A percentile compares a stretch with the other conserved stretches of the same genome.
These are phyloP conservation scores for Ciconia stormi DNA, from an alignment of 2,113 vertebrate genomes.

Conservation along the genomic window DNA sequence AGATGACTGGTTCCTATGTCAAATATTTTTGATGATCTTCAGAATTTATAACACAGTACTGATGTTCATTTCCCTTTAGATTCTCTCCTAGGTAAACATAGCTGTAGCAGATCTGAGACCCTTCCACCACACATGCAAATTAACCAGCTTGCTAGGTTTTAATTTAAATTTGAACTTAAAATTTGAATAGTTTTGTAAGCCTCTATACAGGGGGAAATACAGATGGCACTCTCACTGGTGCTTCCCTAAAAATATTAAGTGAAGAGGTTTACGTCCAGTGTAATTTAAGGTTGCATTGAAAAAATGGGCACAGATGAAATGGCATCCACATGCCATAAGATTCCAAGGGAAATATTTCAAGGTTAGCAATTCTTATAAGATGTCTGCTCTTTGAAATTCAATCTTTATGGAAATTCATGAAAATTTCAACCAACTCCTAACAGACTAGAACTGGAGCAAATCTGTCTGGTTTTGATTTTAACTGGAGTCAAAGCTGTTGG, in stretches of 20 bases:
- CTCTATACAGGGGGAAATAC: neutral
- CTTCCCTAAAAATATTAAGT: neutral
- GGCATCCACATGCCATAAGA: neutral
- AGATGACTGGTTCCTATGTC: neutral
- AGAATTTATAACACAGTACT: neutral
- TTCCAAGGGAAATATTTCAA: constrained; percentile 34
- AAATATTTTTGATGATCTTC: neutral
- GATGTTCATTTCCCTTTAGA: neutral
- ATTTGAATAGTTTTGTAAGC: neutral
- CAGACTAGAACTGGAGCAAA: neutral
- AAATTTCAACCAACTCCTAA: constrained; percentile 10
- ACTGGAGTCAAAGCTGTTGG: neutral
- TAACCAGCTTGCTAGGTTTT: neutral
- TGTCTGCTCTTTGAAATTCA: constrained; percentile 36
- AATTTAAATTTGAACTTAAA: neutral
- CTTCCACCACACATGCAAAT: neutral
- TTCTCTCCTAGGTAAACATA: neutral
- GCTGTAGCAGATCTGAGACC: neutral
- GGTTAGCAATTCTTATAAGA: constrained; percentile 31
- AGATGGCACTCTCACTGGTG: neutral
- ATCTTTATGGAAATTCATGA: constrained; percentile 42
- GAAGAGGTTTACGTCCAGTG: neutral
- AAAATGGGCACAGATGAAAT: neutral
- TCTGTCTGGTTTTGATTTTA: constrained; percentile 51
- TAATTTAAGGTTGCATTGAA: neutral